Percentiles rank a stretch among this genome's conserved stretches.
Evolutionary conservation across 1,140 invertebrate species (phyloP).

Genomic region (Drosophila eugracilis): DNA sequence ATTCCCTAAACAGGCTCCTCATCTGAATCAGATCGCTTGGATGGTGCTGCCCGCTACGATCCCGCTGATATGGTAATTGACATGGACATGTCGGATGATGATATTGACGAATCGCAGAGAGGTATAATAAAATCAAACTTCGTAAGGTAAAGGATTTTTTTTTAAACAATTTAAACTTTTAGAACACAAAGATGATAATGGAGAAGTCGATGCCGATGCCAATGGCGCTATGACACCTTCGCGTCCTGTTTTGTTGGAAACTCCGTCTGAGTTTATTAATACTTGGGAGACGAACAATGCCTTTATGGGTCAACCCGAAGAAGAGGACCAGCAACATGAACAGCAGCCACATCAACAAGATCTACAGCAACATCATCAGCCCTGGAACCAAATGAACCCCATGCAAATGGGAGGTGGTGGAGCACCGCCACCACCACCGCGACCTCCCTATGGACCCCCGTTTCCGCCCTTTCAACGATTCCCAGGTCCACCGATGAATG

Average conservation of each 20-base stretch:
- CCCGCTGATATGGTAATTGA: conserved; percentile 88
- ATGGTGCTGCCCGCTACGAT: conserved; percentile 77
- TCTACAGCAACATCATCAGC: conserved; percentile 37
- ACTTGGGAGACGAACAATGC: conserved; percentile 66
- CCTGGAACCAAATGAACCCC: conserved; percentile 70
- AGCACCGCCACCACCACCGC: conserved; percentile 61
- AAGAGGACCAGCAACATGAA: conserved; percentile 46
- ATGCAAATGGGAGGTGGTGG: conserved; percentile 51
- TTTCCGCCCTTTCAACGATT: conserved; percentile 63
- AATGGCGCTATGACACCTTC: conserved; percentile 49
- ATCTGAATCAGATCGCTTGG: conserved; percentile 74
- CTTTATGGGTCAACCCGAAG: conserved; percentile 58
- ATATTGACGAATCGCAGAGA: conserved; percentile 83
- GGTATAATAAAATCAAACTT: conserved; percentile 39
- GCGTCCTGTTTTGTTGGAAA: conserved; percentile 73
- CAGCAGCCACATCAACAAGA: conserved; percentile 46
- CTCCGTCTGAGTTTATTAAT: conserved; percentile 69
- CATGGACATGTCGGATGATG: conserved; percentile 91
- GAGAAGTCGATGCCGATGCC: conserved; percentile 47
- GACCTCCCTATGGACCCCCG: conserved; percentile 56
- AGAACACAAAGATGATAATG: conserved; percentile 57
- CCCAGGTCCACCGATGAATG: conserved; percentile 38
- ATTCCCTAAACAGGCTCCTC: conserved; percentile 57
- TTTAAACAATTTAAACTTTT: not conserved
- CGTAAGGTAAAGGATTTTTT: too few species aligned